phyloP scores from a whole-genome alignment of 2,888 invertebrate species.

The Mystacides longicornis region DNA sequence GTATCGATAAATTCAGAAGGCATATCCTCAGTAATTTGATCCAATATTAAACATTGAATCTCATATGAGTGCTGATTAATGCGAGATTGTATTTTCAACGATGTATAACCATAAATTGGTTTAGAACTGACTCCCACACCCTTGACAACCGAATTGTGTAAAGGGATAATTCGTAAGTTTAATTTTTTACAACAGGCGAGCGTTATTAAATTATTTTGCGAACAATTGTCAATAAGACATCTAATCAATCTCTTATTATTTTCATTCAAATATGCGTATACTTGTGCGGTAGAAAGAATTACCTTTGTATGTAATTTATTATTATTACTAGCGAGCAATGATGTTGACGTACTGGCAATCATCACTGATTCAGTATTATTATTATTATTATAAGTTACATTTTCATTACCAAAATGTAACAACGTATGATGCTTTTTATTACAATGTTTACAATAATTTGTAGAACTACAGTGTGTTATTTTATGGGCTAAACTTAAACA shows the following conservation, averaged over 20 bases:
- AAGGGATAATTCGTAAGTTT: neutral
- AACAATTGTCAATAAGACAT: constrained; percentile 3
- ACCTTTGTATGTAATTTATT: neutral
- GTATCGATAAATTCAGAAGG: neutral
- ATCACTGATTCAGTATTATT: neutral
- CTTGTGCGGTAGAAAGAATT: constrained; percentile 1
- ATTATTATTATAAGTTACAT: neutral
- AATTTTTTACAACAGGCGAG: constrained; percentile 1
- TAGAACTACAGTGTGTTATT: neutral
- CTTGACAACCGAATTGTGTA: neutral
- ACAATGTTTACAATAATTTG: neutral
- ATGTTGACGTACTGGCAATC: neutral
- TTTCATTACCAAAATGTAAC: neutral
- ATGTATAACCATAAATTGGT: neutral
- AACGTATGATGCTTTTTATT: constrained; percentile 1
- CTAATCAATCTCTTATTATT: neutral
- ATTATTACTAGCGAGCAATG: neutral
- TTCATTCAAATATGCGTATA: neutral
- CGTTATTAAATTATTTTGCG: constrained; percentile 3
- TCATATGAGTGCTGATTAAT: neutral
- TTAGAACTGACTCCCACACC: neutral
- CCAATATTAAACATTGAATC: neutral
- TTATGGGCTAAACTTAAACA: neutral
- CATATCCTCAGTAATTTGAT: neutral
- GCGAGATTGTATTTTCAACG: neutral